Evolutionary conservation across 2,888 invertebrate species (phyloP).

Genomic region (Pristionchus arcanus): DNA sequence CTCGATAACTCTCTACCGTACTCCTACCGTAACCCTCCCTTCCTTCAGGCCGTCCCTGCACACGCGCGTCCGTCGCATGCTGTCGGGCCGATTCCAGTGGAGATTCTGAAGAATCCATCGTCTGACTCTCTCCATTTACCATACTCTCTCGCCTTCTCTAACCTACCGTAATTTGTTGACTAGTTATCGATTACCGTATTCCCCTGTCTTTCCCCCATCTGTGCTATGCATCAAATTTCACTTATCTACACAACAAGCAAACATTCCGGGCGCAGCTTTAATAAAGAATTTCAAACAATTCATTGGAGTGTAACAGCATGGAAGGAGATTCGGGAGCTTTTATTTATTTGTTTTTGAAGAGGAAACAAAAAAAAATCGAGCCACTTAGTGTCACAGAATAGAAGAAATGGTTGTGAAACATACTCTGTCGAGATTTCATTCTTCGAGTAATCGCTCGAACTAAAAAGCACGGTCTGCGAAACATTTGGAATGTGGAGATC

Average conservation of each 20-base stretch:
- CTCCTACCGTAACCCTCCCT: not conserved
- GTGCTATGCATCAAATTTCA: constrained; percentile 14
- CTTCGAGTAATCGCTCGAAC: too few relatives aligned
- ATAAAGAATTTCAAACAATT: not conserved
- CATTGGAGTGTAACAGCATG: not conserved
- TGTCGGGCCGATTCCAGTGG: constrained; percentile 27
- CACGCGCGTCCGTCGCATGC: constrained; percentile 44
- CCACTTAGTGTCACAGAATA: too few relatives aligned
- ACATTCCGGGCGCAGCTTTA: constrained; percentile 29
- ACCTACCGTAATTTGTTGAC: not conserved
- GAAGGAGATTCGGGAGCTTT: too few relatives aligned
- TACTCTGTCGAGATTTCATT: too few relatives aligned
- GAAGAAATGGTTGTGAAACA: too few relatives aligned
- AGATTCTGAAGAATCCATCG: constrained; percentile 34
- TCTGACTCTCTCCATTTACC: not conserved
- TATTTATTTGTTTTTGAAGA: too few relatives aligned
- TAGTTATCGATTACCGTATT: constrained; percentile 40
- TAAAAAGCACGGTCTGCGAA: too few relatives aligned
- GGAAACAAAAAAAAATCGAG: too few relatives aligned
- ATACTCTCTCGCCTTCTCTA: not conserved
- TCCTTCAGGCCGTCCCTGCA: constrained; percentile 21
- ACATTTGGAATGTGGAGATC: too few relatives aligned
- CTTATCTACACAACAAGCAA: not conserved
- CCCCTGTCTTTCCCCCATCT: not conserved
- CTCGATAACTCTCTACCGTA: too few relatives aligned